Percentiles rank a stretch among this genome's conserved stretches.
These are phyloP conservation scores for Takifugu ocellatus DNA, from an alignment of 2,797 vertebrate genomes.

Conservation along the genomic window DNA sequence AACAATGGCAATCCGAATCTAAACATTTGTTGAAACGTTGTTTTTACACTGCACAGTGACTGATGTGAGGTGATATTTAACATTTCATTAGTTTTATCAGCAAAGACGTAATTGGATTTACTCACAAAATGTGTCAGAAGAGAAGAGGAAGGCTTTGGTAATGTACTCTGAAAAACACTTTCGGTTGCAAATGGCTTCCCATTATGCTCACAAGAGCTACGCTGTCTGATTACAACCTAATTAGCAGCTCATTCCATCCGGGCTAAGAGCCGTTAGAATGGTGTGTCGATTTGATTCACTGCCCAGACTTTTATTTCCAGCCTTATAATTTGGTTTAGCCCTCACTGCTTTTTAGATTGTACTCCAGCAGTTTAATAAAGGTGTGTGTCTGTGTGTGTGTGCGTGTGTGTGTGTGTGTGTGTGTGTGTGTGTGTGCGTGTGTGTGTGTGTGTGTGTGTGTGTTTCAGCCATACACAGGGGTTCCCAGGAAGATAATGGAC, in stretches of 20 bases:
- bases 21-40: too few species aligned
- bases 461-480: constrained; percentile 64
- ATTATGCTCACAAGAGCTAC: constrained; percentile 74
- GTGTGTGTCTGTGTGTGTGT: constrained; percentile 18
- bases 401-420: constrained; percentile 11
- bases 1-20: too few species aligned
- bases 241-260: constrained; percentile 76
- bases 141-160: constrained; percentile 60
- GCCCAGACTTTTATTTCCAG: constrained; percentile 66
- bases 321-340: constrained; percentile 57
- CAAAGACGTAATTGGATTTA: constrained; percentile 33
- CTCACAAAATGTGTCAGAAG: constrained; percentile 53
- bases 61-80: constrained; percentile 24
- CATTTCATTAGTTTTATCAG: constrained; percentile 35
- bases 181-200: constrained; percentile 70
- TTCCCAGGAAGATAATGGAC: constrained; percentile 79
- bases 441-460: neutral
- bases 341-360: constrained; percentile 52
- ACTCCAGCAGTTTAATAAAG: constrained; percentile 51
- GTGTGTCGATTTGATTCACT: constrained; percentile 68
- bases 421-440: constrained; percentile 1
- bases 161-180: constrained; percentile 69
- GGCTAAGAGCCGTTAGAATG: constrained; percentile 67
- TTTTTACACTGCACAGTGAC: neutral
- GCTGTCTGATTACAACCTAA: constrained; percentile 76